Conservation (phyloP, 2,797 vertebrate genomes). For the Pantherophis vulpinus region DNA sequence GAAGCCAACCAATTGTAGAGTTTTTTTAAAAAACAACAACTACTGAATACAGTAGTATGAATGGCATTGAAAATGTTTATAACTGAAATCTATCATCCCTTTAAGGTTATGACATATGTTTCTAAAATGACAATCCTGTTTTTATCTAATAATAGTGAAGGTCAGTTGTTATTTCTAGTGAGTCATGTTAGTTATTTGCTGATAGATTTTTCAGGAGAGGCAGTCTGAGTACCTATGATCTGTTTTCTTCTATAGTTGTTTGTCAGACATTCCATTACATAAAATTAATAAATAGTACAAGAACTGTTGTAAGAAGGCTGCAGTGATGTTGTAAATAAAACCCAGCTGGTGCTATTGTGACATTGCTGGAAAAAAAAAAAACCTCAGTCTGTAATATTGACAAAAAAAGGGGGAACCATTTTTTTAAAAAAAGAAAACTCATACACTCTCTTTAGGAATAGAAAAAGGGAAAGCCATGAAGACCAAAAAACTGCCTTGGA, state of each 20-base stretch:
- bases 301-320: neutral
- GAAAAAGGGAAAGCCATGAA: neutral
- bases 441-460: neutral
- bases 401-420: neutral
- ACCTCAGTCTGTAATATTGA: neutral
- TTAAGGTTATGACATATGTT: neutral
- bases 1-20: neutral
- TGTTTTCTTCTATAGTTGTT: neutral
- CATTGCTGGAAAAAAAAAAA: neutral
- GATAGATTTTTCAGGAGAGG: neutral
- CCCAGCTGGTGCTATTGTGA: neutral
- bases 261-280: neutral
- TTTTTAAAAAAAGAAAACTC: neutral
- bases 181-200: neutral
- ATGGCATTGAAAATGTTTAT: neutral
- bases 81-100: constrained; percentile 4
- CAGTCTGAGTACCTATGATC: neutral
- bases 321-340: neutral
- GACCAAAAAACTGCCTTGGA: neutral
- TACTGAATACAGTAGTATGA: neutral
- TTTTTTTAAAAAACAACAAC: neutral
- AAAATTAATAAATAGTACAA: neutral
- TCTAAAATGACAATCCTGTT: neutral
- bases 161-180: neutral
- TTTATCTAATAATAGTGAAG: neutral